Evolutionary conservation across 2,797 vertebrate genomes (phyloP), one percentile per base, ranked within the genome.

Genomic region (Ambastaia sidthimunki): DNA sequence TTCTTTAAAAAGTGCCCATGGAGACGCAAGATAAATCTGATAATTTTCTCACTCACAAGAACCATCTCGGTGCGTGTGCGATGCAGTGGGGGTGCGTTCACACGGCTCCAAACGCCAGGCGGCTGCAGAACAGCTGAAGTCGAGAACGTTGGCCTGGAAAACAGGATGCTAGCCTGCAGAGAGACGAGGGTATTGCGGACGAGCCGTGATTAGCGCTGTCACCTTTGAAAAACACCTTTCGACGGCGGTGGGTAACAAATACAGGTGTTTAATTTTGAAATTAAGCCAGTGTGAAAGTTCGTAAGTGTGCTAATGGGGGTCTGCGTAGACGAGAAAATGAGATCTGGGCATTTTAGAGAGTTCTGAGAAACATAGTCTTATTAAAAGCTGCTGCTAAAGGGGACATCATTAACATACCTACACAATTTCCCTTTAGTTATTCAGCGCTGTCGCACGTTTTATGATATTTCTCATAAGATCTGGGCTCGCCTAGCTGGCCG

Each of bases 231-330:
- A 86, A 90, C 87, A 90, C 86, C 84, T 90, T 80, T 74, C 84
- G n/a, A 18, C 79, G 31, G 78, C 48, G 6, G 76, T 76, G 73
- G 69, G 78, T 85, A 79, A 80, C 78, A 82, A 84, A 90, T 85
- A 86, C 90, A 93, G 92, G 90, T 92, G 91, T 92, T 92, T 92
- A 80, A 93, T 93, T 91, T 92, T 85, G 85, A 89, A 90, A 91
- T 90, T 89, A 91, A 91, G 90, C 88, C 76, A 59, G 90, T 91
- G 91, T 89, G 91, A 91, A 92, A 88, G 89, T 93, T 91, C 88
- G 87, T 91, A 87, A 91, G 86, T 86, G 89, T 90, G 91, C 87
- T 91, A 91, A 93, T 90, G 84, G 83, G 59, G 66, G 76, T 65
- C 77, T 69, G 85, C 81, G 83, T 84, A 70, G 78, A 81, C 83